phyloP scores from a whole-genome alignment of 2,113 vertebrate genomes.

The Cichladusa arquata region DNA sequence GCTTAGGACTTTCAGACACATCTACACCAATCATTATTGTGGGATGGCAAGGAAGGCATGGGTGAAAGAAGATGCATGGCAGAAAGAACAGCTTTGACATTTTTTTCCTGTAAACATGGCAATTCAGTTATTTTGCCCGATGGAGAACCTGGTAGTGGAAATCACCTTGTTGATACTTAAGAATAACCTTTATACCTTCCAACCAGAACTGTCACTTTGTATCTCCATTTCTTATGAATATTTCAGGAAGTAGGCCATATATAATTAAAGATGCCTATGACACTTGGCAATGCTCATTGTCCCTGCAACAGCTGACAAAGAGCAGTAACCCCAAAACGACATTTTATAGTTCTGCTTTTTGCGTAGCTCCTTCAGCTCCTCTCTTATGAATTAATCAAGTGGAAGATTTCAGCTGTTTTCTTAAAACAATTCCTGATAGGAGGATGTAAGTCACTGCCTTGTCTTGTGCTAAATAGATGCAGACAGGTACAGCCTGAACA shows the following conservation, averaged over 20 bases:
- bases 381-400: not conserved
- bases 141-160: not conserved
- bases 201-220: not conserved
- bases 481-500: not conserved
- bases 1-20: not conserved
- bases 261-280: conserved; percentile 12
- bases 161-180: not conserved
- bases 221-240: not conserved
- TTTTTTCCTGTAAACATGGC: not conserved
- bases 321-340: not conserved
- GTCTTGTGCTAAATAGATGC: not conserved
- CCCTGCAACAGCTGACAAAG: not conserved
- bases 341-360: not conserved
- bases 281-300: not conserved
- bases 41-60: not conserved
- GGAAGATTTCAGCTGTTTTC: not conserved
- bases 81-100: not conserved
- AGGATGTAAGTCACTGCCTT: accelerated
- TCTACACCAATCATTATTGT: not conserved
- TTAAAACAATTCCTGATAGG: not conserved
- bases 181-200: conserved; percentile 6
- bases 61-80: not conserved
- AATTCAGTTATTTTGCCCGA: not conserved
- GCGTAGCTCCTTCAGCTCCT: not conserved
- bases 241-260: not conserved